phyloP scores from a whole-genome alignment of 2,113 vertebrate species.

The Ciconia maguari region DNA sequence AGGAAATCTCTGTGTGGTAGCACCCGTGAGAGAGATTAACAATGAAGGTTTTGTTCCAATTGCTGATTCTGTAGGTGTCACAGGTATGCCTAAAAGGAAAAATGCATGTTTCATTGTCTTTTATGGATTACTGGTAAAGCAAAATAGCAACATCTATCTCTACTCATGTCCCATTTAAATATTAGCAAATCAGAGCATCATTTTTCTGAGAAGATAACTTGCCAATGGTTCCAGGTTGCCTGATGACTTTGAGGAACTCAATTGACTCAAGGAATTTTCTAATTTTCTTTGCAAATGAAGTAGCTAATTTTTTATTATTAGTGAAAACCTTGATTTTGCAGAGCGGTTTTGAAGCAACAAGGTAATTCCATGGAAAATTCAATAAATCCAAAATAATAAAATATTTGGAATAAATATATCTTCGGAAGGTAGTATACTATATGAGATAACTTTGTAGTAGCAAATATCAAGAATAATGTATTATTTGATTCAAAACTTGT shows the following conservation, averaged over 20 bases:
- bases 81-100: slow-evolving; percentile 73
- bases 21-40: not conserved
- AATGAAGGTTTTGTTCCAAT: slow-evolving; percentile 52
- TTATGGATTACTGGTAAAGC: not conserved
- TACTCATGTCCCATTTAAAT: not conserved
- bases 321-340: not conserved
- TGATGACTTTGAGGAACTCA: not conserved
- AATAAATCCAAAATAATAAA: not conserved
- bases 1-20: not conserved
- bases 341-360: not conserved
- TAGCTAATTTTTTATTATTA: not conserved
- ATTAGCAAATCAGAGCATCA: not conserved
- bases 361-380: not conserved
- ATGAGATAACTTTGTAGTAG: not conserved
- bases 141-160: not conserved
- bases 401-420: not conserved
- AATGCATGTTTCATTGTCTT: not conserved
- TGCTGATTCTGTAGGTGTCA: slow-evolving; percentile 75
- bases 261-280: not conserved
- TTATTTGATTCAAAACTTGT: not conserved
- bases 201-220: not conserved
- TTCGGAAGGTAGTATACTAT: not conserved
- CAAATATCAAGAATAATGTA: not conserved
- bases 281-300: not conserved
- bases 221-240: not conserved